Conservation (phyloP, 2,888 invertebrate genomes). For the Periphyllus acericola region DNA sequence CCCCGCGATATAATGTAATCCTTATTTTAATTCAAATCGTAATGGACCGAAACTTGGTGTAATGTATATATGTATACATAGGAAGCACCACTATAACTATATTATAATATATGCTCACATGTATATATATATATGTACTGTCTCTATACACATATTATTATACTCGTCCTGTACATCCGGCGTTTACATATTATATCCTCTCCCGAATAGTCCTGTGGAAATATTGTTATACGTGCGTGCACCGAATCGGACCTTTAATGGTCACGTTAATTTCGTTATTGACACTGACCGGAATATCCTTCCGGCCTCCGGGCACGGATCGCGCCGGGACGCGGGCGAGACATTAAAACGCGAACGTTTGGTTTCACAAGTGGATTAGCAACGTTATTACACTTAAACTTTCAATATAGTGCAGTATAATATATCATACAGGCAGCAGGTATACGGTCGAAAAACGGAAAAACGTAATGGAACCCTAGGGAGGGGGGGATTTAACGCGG, state of each 20-base stretch:
- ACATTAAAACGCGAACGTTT: conserved; percentile 15
- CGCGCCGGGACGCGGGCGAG: not conserved
- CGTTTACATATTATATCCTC: not conserved
- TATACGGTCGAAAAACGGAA: not conserved
- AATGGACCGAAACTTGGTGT: conserved; percentile 16
- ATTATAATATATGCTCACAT: not conserved
- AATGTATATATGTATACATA: not conserved
- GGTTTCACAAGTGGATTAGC: not conserved
- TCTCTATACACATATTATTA: too few relatives aligned
- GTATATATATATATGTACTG: not conserved
- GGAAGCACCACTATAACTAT: not conserved
- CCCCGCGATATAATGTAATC: conserved; percentile 45
- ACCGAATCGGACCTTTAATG: not conserved
- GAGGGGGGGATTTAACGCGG: not conserved
- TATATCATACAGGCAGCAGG: not conserved
- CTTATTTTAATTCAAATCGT: conserved; percentile 55
- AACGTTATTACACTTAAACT: not conserved
- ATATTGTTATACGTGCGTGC: not conserved
- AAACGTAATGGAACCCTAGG: not conserved
- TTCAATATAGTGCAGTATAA: too few relatives aligned
- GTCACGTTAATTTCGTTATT: conserved; percentile 38
- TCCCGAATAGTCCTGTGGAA: not conserved
- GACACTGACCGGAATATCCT: conserved; percentile 34
- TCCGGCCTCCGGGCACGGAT: not conserved
- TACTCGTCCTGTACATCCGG: conserved; percentile 28